Evolutionary conservation across 2,797 vertebrate species (phyloP).

Genomic region (Salarias fasciatus): DNA sequence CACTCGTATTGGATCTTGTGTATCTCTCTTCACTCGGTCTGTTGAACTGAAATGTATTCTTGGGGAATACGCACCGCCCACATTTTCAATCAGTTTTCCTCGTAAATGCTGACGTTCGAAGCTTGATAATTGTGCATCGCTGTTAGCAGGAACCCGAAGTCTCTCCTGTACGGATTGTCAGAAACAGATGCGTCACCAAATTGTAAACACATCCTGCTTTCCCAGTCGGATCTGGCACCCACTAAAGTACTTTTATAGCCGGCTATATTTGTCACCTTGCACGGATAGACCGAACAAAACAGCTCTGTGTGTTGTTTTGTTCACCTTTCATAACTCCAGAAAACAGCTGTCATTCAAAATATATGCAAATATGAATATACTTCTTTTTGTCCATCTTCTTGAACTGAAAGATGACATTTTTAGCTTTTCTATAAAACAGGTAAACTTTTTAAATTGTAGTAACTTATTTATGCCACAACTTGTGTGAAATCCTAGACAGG

Average conservation of each 20-base stretch:
- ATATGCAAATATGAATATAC: too few species aligned
- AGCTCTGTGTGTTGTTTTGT: not conserved
- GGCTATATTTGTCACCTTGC: not conserved
- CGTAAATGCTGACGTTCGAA: constrained; percentile 11
- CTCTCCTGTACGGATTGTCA: not conserved
- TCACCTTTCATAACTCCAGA: too few species aligned
- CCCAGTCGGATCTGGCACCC: not conserved
- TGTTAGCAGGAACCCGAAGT: not conserved
- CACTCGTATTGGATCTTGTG: constrained; percentile 14
- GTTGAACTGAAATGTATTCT: not conserved
- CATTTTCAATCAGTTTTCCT: not conserved
- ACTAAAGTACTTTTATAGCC: not conserved
- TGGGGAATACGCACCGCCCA: not conserved
- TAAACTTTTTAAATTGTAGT: too few species aligned
- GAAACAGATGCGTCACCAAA: constrained; percentile 13
- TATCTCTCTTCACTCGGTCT: constrained; percentile 1
- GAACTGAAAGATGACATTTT: too few species aligned
- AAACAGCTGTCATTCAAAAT: too few species aligned
- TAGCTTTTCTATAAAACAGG: too few species aligned
- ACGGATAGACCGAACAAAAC: constrained; percentile 1
- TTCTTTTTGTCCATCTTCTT: too few species aligned
- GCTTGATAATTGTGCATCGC: not conserved
- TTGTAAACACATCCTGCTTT: not conserved
- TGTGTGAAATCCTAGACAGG: too few species aligned
- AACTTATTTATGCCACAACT: too few species aligned